Percentiles rank a stretch among this genome's conserved stretches.
phyloP scores from a whole-genome alignment of 2,113 vertebrate species.

The Eurypyga helias region DNA sequence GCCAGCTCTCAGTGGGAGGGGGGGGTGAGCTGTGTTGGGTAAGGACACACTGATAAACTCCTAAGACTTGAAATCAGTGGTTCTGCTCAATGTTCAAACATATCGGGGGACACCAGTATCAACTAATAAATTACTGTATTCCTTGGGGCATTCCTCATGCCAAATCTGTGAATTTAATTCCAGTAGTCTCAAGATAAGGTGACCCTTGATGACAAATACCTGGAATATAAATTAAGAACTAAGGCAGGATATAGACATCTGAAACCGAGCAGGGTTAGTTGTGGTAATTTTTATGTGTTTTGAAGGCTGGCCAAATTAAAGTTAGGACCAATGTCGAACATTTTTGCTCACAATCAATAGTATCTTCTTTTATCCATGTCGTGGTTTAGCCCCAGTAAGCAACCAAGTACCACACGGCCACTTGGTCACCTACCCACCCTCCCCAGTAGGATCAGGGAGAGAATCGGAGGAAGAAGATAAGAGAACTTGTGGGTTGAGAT shows the following conservation, averaged over 20 bases:
- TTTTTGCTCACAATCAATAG: neutral
- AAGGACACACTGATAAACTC: neutral
- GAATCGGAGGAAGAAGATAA: no score
- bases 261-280: neutral
- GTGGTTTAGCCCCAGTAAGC: no score
- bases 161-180: neutral
- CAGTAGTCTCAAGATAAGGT: neutral
- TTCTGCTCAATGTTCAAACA: neutral
- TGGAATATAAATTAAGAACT: neutral
- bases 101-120: neutral
- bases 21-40: neutral
- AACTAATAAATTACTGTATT: neutral
- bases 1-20: neutral
- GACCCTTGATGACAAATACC: neutral
- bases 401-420: no score
- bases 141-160: neutral
- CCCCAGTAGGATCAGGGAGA: no score
- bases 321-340: neutral
- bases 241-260: neutral
- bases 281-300: neutral
- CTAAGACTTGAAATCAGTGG: neutral
- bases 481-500: no score
- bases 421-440: no score
- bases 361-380: neutral
- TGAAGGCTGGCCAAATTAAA: neutral